Conservation (phyloP, 2,113 vertebrate genomes). For the Turnix velox region DNA sequence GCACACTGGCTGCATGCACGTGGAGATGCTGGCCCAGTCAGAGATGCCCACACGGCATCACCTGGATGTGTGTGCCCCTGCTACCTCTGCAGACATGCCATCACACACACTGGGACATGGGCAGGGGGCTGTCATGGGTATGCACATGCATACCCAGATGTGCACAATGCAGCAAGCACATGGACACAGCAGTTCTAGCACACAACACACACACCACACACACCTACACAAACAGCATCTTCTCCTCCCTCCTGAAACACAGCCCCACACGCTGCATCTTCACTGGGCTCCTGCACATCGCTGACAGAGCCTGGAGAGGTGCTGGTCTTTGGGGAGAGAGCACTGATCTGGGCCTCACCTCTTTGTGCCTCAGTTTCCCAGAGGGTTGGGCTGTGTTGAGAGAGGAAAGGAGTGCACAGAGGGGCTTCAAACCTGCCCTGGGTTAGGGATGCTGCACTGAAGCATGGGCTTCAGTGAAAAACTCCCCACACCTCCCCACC, state of each 20-base stretch:
- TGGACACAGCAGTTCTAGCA: neutral
- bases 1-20: fast-evolving
- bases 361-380: neutral
- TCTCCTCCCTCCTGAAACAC: neutral
- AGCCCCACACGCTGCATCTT: neutral
- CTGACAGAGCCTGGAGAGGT: neutral
- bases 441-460: neutral
- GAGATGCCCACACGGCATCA: fast-evolving
- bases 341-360: neutral
- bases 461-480: neutral
- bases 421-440: neutral
- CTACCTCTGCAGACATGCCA: fast-evolving
- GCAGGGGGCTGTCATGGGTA: fast-evolving
- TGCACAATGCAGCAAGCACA: fast-evolving
- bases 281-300: neutral
- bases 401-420: neutral
- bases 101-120: fast-evolving
- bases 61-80: fast-evolving
- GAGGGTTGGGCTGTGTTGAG: too few relatives aligned
- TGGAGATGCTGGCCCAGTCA: fast-evolving
- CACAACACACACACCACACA: neutral
- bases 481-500: fast-evolving
- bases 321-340: neutral
- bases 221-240: slow-evolving; percentile 32
- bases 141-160: neutral